phyloP scores from a whole-genome alignment of 2,113 vertebrate species.

The Phaetusa simplex region DNA sequence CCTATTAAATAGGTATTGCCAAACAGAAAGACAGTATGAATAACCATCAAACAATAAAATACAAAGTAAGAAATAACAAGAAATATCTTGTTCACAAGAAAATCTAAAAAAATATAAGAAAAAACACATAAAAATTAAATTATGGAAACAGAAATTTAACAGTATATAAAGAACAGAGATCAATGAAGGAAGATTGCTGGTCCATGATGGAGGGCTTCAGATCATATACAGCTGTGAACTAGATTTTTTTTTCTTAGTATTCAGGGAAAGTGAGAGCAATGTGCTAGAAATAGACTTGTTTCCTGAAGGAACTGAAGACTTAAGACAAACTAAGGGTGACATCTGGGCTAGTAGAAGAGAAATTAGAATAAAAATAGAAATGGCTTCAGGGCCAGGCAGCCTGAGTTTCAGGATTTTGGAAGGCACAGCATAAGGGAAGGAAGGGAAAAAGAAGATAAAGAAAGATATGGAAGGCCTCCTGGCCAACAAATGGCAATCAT shows the following conservation, averaged over 20 bases:
- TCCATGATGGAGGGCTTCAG: background rate
- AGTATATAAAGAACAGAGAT: background rate
- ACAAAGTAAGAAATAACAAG: background rate
- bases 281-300: background rate
- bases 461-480: background rate
- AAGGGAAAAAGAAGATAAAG: background rate
- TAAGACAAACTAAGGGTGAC: background rate
- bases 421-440: background rate
- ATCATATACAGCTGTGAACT: background rate
- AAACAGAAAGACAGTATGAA: background rate
- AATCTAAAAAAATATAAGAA: background rate
- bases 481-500: background rate
- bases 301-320: conserved; percentile 25
- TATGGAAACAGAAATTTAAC: background rate
- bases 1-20: background rate
- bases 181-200: background rate
- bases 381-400: background rate
- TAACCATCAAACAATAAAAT: background rate
- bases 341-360: background rate
- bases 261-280: background rate
- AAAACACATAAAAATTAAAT: background rate
- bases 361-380: conserved; percentile 40
- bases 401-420: background rate
- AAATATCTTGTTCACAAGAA: background rate
- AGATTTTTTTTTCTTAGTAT: background rate